These are phyloP conservation scores for Cephus rjabovi DNA, from an alignment of 2,888 invertebrate genomes.

Conservation along the genomic window DNA sequence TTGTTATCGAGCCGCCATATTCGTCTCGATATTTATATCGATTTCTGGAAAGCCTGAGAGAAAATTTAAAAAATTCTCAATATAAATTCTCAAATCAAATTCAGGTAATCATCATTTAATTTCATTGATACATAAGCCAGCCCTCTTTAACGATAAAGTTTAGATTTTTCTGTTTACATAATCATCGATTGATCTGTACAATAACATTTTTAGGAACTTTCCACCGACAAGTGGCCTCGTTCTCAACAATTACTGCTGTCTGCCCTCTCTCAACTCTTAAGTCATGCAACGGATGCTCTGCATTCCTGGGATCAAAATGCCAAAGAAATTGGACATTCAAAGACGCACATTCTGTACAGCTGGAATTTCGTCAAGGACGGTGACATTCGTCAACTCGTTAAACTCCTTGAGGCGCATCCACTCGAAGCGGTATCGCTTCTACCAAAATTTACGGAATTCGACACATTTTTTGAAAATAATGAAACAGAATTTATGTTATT, in stretches of 20 bases:
- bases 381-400: constrained; percentile 50
- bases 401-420: constrained; percentile 48
- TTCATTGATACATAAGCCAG: background rate
- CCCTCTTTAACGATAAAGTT: background rate
- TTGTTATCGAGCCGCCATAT: background rate
- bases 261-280: constrained; percentile 46
- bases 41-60: background rate
- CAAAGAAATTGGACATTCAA: background rate
- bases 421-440: constrained; percentile 49
- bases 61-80: background rate
- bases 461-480: background rate
- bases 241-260: constrained; percentile 34
- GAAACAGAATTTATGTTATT: constrained; percentile 21
- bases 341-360: constrained; percentile 26
- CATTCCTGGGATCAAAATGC: background rate
- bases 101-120: background rate
- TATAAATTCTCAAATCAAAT: background rate
- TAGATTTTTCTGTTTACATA: background rate
- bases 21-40: background rate
- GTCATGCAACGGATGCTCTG: constrained; percentile 32
- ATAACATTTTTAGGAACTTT: background rate
- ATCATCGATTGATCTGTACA: background rate
- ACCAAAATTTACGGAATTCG: constrained; percentile 15
- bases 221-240: background rate
- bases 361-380: constrained; percentile 50